Evolutionary conservation across 2,113 vertebrate species (phyloP).

Genomic region (human (Homo sapiens)): DNA sequence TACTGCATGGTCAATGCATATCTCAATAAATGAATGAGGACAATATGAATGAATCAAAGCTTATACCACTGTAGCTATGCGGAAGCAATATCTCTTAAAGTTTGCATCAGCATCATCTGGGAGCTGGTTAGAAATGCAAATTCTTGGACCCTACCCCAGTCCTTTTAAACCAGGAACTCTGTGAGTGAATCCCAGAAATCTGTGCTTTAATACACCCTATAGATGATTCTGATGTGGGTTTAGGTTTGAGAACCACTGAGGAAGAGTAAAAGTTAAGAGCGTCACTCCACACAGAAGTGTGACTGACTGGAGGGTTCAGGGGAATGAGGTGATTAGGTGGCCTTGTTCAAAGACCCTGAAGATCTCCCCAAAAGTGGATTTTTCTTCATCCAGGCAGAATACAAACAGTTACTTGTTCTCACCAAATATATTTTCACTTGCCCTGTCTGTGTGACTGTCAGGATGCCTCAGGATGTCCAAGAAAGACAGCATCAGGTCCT

Average conservation of each 20-base stretch:
- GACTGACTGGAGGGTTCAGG: rapidly evolving
- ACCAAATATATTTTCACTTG: neutral
- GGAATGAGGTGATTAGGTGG: neutral
- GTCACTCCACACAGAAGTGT: neutral
- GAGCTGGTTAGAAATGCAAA: neutral
- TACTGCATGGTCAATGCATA: neutral
- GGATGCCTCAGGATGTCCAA: neutral
- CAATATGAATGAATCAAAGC: neutral
- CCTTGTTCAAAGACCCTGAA: neutral
- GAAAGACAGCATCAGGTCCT: neutral
- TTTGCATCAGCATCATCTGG: neutral
- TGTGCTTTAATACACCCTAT: neutral
- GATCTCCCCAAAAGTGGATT: neutral
- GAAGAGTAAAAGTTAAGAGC: neutral
- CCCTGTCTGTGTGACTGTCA: neutral
- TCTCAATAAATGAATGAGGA: neutral
- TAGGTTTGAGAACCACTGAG: neutral
- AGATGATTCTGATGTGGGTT: neutral
- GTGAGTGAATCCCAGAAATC: neutral
- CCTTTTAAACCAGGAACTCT: neutral
- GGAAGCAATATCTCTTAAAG: neutral
- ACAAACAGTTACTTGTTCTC: neutral
- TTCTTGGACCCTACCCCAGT: neutral
- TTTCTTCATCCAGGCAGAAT: neutral
- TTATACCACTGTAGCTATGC: neutral